A percentile compares a stretch with the other conserved stretches of the same genome.
Conservation (phyloP, 64 coral and sea anemone species). For the Montipora capricornis region DNA sequence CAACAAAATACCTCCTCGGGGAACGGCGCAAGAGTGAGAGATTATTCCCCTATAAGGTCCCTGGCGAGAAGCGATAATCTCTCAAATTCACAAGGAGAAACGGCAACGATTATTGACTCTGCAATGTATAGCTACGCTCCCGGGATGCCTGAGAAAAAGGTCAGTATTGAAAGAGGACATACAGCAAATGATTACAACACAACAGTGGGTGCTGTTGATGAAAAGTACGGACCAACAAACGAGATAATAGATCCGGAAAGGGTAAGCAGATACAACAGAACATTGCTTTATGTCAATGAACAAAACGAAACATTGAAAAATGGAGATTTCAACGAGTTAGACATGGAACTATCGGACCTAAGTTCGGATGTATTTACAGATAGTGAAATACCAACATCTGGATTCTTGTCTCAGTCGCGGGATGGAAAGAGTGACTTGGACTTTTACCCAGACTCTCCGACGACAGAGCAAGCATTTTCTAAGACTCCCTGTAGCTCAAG, state of each 20-base stretch:
- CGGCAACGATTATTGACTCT: neutral
- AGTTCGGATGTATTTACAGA: slow-evolving; percentile 94
- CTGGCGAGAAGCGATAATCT: neutral
- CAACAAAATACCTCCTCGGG: slow-evolving; percentile 5
- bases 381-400: slow-evolving; percentile 71
- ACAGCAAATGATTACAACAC: neutral
- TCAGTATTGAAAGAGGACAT: neutral
- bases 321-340: slow-evolving; percentile 87
- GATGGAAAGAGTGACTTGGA: slow-evolving; percentile 55
- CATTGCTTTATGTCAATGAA: slow-evolving; percentile 91
- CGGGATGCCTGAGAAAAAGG: neutral
- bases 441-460: slow-evolving; percentile 91
- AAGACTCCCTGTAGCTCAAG: slow-evolving; percentile 92
- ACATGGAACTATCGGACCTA: slow-evolving; percentile 81
- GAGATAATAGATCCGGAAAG: slow-evolving; percentile 70
- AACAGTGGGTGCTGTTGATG: neutral
- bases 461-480: slow-evolving; percentile 85
- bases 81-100: neutral
- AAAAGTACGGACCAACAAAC: slow-evolving; percentile 38
- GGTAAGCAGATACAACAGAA: slow-evolving; percentile 74
- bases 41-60: slow-evolving; percentile 65
- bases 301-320: slow-evolving; percentile 88
- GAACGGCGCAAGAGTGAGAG: slow-evolving; percentile 38
- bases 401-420: slow-evolving; percentile 47
- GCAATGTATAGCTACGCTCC: neutral